A percentile compares a stretch with the other conserved stretches of the same genome.
phyloP scores from a whole-genome alignment of 2,888 invertebrate genomes.

The Lathronympha strigana region DNA sequence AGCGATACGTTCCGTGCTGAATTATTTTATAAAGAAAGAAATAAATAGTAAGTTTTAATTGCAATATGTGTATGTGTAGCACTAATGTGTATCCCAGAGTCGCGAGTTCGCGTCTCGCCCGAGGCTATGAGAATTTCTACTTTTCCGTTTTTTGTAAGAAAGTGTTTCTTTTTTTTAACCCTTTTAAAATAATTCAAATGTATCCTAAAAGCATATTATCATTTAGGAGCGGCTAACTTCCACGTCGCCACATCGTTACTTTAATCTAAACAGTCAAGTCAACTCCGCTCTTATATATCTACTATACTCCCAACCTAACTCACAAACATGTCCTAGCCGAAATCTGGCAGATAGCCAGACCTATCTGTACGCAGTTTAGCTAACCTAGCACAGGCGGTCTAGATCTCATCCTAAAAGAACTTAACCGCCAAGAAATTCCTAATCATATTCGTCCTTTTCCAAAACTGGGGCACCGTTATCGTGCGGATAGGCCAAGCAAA shows the following conservation, averaged over 20 bases:
- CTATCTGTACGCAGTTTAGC: slow-evolving; percentile 21
- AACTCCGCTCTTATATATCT: slow-evolving; percentile 3
- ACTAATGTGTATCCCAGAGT: too few relatives aligned
- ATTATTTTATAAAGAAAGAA: too few relatives aligned
- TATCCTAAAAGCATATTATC: too few relatives aligned
- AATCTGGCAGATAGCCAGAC: slow-evolving; percentile 34
- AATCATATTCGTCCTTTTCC: background rate
- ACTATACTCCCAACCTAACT: background rate
- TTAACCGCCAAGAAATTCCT: background rate
- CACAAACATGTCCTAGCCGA: slow-evolving; percentile 26
- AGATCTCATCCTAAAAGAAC: background rate
- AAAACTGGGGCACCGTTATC: background rate
- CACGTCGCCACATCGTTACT: background rate
- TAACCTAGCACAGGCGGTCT: background rate
- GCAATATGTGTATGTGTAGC: too few relatives aligned
- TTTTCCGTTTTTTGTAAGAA: too few relatives aligned
- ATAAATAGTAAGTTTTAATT: too few relatives aligned
- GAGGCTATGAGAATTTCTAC: too few relatives aligned
- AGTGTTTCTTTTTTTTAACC: too few relatives aligned
- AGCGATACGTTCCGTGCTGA: too few relatives aligned
- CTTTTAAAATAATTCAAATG: too few relatives aligned
- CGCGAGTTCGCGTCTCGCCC: too few relatives aligned
- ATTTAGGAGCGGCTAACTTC: too few relatives aligned
- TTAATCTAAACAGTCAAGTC: background rate
- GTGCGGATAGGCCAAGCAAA: background rate